A percentile compares a stretch with the other conserved stretches of the same genome.
Conservation (phyloP, 2,888 invertebrate species). For the Aphrophora alni region DNA sequence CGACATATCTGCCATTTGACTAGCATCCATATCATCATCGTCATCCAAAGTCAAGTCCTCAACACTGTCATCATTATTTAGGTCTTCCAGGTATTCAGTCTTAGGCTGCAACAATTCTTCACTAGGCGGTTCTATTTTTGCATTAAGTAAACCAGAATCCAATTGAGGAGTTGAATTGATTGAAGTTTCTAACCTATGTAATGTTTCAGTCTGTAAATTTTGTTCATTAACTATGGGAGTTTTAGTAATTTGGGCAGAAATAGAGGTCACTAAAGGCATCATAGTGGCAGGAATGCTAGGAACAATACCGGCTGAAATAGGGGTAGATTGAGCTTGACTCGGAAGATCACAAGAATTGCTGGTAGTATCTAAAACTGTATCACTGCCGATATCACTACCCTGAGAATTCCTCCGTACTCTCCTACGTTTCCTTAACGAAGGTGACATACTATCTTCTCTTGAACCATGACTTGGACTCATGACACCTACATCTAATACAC, state of each 20-base stretch:
- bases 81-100: slow-evolving; percentile 75
- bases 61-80: slow-evolving; percentile 73
- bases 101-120: slow-evolving; percentile 68
- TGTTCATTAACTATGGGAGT: slow-evolving; percentile 39
- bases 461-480: slow-evolving; percentile 46
- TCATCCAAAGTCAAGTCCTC: slow-evolving; percentile 79
- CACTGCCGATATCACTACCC: slow-evolving; percentile 47
- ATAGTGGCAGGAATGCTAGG: slow-evolving; percentile 54
- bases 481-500: slow-evolving; percentile 45
- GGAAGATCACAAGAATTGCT: slow-evolving; percentile 52
- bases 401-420: slow-evolving; percentile 49
- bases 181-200: slow-evolving; percentile 34
- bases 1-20: slow-evolving; percentile 68
- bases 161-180: slow-evolving; percentile 29
- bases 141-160: slow-evolving; percentile 45
- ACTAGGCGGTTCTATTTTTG: slow-evolving; percentile 48
- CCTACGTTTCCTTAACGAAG: slow-evolving; percentile 48
- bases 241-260: slow-evolving; percentile 55
- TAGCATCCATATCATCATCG: slow-evolving; percentile 69
- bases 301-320: slow-evolving; percentile 38
- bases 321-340: slow-evolving; percentile 46
- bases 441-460: slow-evolving; percentile 48
- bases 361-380: slow-evolving; percentile 47
- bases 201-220: slow-evolving; percentile 40
- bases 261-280: slow-evolving; percentile 52